phyloP scores from a whole-genome alignment of 2,888 invertebrate genomes.

The Teinopalpus imperialis region DNA sequence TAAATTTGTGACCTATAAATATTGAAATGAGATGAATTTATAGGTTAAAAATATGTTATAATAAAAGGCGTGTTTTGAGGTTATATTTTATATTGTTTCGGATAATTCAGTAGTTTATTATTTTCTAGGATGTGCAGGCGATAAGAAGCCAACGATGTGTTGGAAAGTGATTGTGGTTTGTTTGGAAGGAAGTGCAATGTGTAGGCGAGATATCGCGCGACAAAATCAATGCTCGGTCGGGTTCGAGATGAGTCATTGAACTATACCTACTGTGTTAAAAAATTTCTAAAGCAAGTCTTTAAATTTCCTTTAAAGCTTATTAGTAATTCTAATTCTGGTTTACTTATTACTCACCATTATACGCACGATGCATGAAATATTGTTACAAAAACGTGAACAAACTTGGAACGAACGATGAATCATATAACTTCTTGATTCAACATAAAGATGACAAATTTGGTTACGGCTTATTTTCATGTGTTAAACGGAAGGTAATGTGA shows the following conservation, averaged over 20 bases:
- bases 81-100: conserved; percentile 3
- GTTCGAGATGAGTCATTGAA: conserved; percentile 22
- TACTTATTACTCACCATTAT: conserved; percentile 18
- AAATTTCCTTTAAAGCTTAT: conserved; percentile 8
- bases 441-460: too few species aligned
- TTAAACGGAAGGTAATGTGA: too few species aligned
- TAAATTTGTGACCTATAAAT: conserved; percentile 2
- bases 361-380: conserved; percentile 14
- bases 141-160: conserved; percentile 18
- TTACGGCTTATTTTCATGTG: too few species aligned
- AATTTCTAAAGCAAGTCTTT: conserved; percentile 1
- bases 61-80: conserved; percentile 10
- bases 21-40: conserved; percentile 2
- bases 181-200: conserved; percentile 33
- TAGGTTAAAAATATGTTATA: not conserved
- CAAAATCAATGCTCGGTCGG: conserved; percentile 44
- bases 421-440: too few species aligned
- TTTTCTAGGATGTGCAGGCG: conserved; percentile 1
- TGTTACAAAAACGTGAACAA: conserved; percentile 12
- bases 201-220: conserved; percentile 38
- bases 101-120: too few species aligned
- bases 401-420: conserved; percentile 10
- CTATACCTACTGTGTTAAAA: conserved; percentile 10
- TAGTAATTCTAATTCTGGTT: conserved; percentile 17
- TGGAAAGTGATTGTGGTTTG: conserved; percentile 32